A percentile compares a stretch with the other conserved stretches of the same genome.
phyloP scores from a whole-genome alignment of 2,113 vertebrate genomes.

The Daphoenositta chrysoptera region DNA sequence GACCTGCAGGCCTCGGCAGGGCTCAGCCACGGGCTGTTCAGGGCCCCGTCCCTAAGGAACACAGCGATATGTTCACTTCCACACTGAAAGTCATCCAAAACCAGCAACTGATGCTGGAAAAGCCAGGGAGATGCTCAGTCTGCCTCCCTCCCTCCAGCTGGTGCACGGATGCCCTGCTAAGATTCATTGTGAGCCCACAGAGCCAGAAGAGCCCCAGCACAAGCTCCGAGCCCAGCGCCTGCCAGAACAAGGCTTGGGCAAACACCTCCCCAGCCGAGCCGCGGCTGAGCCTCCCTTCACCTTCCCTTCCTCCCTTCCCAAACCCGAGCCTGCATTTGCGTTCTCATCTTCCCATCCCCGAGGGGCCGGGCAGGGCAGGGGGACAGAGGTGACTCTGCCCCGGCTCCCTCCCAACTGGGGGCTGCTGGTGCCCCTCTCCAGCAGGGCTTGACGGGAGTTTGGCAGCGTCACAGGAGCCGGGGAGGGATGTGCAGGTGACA shows the following conservation, averaged over 20 bases:
- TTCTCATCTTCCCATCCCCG: background rate
- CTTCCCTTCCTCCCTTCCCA: background rate
- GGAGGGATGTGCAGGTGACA: background rate
- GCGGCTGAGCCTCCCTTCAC: background rate
- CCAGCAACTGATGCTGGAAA: background rate
- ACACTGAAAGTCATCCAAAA: background rate
- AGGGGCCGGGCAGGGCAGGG: background rate
- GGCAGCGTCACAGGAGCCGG: accelerated
- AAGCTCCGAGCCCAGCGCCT: background rate
- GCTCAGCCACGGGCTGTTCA: background rate
- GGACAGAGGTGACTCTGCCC: background rate
- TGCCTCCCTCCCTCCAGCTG: background rate
- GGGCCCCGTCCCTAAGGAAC: background rate
- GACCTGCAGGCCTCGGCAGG: background rate
- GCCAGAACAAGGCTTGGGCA: background rate
- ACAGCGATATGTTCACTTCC: background rate
- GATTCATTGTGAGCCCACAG: background rate
- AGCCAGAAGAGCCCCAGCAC: background rate
- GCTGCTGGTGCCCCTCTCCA: background rate
- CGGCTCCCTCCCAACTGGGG: background rate
- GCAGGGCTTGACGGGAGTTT: background rate
- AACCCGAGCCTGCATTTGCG: background rate
- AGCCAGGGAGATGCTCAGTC: background rate
- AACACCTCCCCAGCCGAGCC: background rate
- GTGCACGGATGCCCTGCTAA: background rate